phyloP scores from a whole-genome alignment of 2,888 invertebrate species.

The Osmoderma eremita region DNA sequence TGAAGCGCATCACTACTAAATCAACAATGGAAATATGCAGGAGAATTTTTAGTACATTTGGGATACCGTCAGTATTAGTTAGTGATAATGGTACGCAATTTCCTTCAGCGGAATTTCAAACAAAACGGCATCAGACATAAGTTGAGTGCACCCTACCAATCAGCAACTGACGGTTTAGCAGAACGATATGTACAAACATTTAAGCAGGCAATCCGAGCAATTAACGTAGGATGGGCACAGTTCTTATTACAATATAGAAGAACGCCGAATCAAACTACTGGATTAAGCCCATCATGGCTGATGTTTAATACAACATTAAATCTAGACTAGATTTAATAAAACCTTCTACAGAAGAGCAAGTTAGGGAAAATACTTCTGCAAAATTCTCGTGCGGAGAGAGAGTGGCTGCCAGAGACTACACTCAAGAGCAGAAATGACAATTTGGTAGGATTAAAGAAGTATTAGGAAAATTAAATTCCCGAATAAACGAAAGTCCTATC shows the following conservation, averaged over 20 bases:
- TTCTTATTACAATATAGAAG: constrained; percentile 1
- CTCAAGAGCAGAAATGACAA: constrained; percentile 1
- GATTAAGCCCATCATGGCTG: neutral
- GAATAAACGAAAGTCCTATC: too few species aligned
- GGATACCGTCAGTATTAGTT: constrained; percentile 2
- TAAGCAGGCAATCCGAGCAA: constrained; percentile 2
- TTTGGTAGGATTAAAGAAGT: constrained; percentile 11
- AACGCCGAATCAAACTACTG: neutral
- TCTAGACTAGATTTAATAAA: constrained; percentile 1
- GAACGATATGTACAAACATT: neutral
- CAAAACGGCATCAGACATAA: neutral
- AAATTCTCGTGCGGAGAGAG: neutral
- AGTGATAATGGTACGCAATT: constrained; percentile 5
- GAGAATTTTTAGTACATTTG: neutral
- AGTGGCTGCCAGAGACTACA: constrained; percentile 3
- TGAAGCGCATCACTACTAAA: neutral
- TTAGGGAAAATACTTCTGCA: neutral
- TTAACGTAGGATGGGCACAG: constrained; percentile 1
- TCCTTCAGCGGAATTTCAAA: neutral
- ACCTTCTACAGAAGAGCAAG: neutral
- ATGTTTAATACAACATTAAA: constrained; percentile 1
- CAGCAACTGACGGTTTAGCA: neutral
- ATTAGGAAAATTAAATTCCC: constrained; percentile 8
- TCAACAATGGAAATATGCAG: neutral
- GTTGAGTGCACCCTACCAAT: neutral